Base-by-base conservation (phyloP, 2,888 invertebrate genomes). In the Heteropelma amictum region DNA sequence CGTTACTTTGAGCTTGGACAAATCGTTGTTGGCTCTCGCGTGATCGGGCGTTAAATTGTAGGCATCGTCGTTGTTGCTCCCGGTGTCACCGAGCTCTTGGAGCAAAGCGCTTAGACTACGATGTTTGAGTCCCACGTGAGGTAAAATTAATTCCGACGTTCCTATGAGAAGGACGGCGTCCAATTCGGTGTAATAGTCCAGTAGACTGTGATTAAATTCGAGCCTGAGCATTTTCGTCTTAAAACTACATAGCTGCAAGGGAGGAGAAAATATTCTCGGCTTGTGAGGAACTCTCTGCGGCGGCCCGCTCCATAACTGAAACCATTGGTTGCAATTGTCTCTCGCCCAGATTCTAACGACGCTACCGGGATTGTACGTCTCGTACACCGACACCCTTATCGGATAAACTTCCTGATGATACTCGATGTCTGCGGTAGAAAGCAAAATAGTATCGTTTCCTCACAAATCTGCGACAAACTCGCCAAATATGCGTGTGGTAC, bases 341-440 rank as follows among this genome's bases (percentile, higher is more conserved):
- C 91, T 90, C 0, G 94, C 95, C 95, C 95, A 96, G 72, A 96
- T 94, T 76, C 95, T 92, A 14, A 96, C 93, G 33, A 96, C 91
- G 1, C 95, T 95, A 21, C 96, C 96, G 0, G 96, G 96, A 88
- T 96, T 96, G 83, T 94, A 96, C 0, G 95, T 96, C 90, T 97
- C 96, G 87, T 94, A 97, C 73, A 97, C 91, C 1, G 93, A 93
- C 65, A 97, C 92, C 81, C 93, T 91, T 53, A 92, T 88, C 4
- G 95, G 95, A 83, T 92, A 92, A 1, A 95, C 94, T 54, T 92
- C 90, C 77, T 90, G 90, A 84, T 93, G 92, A 89, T 93, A 95
- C 81, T 91, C 92, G 83, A 93, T 91, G 90, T 93, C 94, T 93
- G 78, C 79, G 84, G n/a, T n/a, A n/a, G n/a, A n/a, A n/a, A n/a